These are phyloP conservation scores for Tadarida brasiliensis DNA, from an alignment of 2,797 vertebrate genomes.

Conservation along the genomic window DNA sequence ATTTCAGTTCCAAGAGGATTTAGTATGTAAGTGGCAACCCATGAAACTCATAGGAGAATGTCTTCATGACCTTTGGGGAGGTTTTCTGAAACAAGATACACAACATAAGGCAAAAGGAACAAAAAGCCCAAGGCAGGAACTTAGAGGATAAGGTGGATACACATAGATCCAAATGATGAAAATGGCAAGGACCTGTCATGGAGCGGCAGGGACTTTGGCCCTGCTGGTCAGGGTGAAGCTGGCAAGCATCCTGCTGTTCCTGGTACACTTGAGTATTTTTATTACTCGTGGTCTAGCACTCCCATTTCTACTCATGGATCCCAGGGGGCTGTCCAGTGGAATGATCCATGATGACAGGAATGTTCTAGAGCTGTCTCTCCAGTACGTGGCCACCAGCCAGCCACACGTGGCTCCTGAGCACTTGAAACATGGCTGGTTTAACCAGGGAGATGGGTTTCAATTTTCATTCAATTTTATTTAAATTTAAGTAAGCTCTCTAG, in stretches of 20 bases:
- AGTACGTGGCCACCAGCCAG: not conserved
- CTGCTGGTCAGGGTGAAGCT: not conserved
- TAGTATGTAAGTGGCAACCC: too few species aligned
- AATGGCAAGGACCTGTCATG: not conserved
- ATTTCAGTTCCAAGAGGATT: not conserved
- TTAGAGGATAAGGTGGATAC: not conserved
- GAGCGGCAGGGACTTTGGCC: not conserved
- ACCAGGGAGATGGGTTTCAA: not conserved
- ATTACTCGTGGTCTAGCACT: too few species aligned
- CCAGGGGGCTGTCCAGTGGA: too few species aligned
- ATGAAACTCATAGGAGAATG: not conserved
- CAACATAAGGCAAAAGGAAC: not conserved
- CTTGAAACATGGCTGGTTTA: not conserved
- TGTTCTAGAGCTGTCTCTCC: not conserved
- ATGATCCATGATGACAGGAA: not conserved
- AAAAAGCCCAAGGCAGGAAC: not conserved
- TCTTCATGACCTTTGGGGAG: not conserved
- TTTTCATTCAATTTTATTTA: not conserved
- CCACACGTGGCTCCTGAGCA: not conserved
- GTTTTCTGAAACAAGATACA: not conserved
- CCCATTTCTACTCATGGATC: accelerated
- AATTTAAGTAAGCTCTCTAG: not conserved
- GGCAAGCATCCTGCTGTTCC: not conserved
- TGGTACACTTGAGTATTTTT: not conserved
- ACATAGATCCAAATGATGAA: not conserved